Evolutionary conservation across 2,888 invertebrate species (phyloP).

Genomic region (Ariolimax columbianus): DNA sequence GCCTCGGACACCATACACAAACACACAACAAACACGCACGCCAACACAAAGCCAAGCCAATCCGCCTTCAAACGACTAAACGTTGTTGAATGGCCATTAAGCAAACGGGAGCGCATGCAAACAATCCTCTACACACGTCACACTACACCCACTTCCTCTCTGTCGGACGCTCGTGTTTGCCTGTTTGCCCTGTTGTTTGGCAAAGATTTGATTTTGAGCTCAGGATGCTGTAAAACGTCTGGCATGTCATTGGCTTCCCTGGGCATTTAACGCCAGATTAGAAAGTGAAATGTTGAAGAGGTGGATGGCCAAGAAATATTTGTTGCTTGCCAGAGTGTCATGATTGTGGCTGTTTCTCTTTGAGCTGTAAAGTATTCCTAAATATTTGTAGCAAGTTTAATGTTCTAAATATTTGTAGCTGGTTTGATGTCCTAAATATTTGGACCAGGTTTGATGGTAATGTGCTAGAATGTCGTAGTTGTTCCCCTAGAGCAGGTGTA

Average conservation of each 20-base stretch:
- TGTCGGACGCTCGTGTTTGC: conserved; percentile 19
- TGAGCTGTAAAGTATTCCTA: neutral
- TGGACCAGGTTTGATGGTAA: too few relatives aligned
- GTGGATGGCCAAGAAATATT: neutral
- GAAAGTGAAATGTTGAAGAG: neutral
- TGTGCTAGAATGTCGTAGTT: too few relatives aligned
- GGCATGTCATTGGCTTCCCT: conserved; percentile 22
- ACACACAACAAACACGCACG: too few relatives aligned
- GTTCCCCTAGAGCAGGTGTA: too few relatives aligned
- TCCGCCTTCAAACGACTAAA: too few relatives aligned
- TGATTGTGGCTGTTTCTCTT: neutral
- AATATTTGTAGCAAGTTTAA: too few relatives aligned
- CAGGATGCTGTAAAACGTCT: neutral
- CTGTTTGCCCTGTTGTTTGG: conserved; percentile 31
- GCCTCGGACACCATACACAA: too few relatives aligned
- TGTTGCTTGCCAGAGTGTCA: neutral
- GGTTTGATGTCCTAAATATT: too few relatives aligned
- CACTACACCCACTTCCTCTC: neutral
- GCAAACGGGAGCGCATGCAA: neutral
- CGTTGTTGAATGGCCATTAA: neutral
- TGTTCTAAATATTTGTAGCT: too few relatives aligned
- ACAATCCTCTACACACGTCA: conserved; percentile 7
- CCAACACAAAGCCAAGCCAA: too few relatives aligned
- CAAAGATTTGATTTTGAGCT: conserved; percentile 26
- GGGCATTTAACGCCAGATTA: conserved; percentile 6